Evolutionary conservation across 1,140 invertebrate genomes (phyloP), one percentile per base, ranked within the genome.

Genomic region (Lycorma delicatula): DNA sequence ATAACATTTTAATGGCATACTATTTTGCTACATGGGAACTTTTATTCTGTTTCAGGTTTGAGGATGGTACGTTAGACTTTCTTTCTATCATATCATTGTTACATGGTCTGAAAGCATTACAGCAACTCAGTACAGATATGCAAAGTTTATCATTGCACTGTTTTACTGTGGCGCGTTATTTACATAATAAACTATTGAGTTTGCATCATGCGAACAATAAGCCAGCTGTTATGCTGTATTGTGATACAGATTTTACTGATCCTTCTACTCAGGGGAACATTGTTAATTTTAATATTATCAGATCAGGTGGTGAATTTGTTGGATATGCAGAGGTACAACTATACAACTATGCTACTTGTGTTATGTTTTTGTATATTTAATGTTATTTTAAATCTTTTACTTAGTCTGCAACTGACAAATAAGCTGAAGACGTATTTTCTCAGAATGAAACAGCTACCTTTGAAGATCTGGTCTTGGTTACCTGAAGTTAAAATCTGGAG

Each of bases 11-110:
- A 34, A 9, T n/a, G n/a, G n/a, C 31, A 34, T n/a, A 34, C n/a
- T n/a, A 34, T 9, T 9, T 34, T 34, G 9, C 9, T 9, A 34
- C n/a, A 9, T 9, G n/a, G n/a, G n/a, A 34, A 34, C 6, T 53
- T 13, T 54, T 20, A 34, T 60, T 60, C 61, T 73, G 68, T 73
- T 75, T 2, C 70, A 93, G 91, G 66, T 94, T 94, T 77, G 93
- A 98, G 78, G 93, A 97, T 79, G 95, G 95, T 11, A 97, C 95
- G 0, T 55, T 93, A 31, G 78, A 91, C 34, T 98, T 91, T 74
- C 72, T 96, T 18, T 86, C 89, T 13, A 92, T 98, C 63, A 73
- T 88, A 12, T 77, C 87, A 1, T 68, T 98, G 2, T 79, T 83
- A 60, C 81, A 91, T 74, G 92, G 93, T 31, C 89, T 96, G 65